A percentile compares a stretch with the other conserved stretches of the same genome.
These are phyloP conservation scores for Sarcophaga carnaria DNA, from an alignment of 2,888 invertebrate species.

Conservation along the genomic window DNA sequence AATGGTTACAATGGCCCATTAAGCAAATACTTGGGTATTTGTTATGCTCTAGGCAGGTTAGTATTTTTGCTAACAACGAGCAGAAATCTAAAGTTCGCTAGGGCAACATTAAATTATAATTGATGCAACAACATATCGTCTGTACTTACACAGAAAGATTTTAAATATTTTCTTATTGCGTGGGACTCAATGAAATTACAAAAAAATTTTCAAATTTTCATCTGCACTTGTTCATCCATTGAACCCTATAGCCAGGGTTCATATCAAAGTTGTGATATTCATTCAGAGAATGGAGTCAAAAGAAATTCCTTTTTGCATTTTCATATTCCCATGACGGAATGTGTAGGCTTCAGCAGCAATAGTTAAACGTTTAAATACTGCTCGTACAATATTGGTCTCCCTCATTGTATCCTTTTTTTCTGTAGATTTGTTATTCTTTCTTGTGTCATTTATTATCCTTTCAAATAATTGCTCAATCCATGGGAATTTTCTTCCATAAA, in stretches of 20 bases:
- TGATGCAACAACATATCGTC: too few relatives aligned
- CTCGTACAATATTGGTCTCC: neutral
- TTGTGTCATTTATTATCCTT: constrained; percentile 55
- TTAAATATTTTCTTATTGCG: too few relatives aligned
- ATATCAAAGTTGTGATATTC: neutral
- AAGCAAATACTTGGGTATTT: too few relatives aligned
- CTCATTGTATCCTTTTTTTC: neutral
- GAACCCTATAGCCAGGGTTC: neutral
- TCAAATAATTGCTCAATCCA: constrained; percentile 46
- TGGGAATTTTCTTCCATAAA: constrained; percentile 58
- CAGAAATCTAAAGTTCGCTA: too few relatives aligned
- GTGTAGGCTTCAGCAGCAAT: neutral
- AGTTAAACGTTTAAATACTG: neutral
- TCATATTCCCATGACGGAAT: neutral
- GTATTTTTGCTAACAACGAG: too few relatives aligned
- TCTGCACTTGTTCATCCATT: neutral
- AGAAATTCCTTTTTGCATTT: neutral
- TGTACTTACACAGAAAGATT: too few relatives aligned
- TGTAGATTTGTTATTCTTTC: neutral
- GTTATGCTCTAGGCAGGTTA: too few relatives aligned
- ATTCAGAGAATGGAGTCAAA: neutral
- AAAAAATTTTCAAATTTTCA: too few relatives aligned
- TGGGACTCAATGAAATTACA: too few relatives aligned
- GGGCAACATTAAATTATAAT: too few relatives aligned
- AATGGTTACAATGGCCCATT: too few relatives aligned